These are phyloP conservation scores for Formica exsecta DNA, from an alignment of 1,140 invertebrate species.

Conservation along the genomic window DNA sequence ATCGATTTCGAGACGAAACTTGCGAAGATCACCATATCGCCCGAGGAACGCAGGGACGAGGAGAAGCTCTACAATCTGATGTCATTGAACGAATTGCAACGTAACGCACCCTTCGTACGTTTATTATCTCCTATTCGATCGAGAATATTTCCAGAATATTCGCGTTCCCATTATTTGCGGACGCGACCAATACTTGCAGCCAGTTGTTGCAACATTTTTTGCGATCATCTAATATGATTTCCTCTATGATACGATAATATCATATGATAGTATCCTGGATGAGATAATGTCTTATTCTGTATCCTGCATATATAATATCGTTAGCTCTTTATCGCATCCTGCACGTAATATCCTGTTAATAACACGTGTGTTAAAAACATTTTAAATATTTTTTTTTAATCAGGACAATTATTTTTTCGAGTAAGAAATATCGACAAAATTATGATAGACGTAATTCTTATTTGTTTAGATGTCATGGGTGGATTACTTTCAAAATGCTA, in stretches of 20 bases:
- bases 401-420: neutral
- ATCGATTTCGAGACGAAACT: constrained; percentile 95
- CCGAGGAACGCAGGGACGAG: too few relatives aligned
- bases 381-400: neutral
- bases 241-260: neutral
- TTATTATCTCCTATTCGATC: neutral
- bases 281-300: neutral
- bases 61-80: too few relatives aligned
- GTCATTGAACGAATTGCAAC: constrained; percentile 92
- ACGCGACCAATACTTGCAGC: neutral
- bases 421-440: neutral
- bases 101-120: constrained; percentile 92
- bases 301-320: neutral
- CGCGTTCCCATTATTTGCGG: neutral
- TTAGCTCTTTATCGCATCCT: neutral
- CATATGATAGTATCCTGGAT: neutral
- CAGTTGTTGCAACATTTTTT: neutral
- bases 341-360: neutral
- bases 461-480: constrained; percentile 92
- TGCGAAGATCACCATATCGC: constrained; percentile 95
- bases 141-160: neutral
- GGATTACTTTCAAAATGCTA: constrained; percentile 94
- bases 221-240: neutral
- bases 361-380: neutral
- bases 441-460: neutral